phyloP scores from a whole-genome alignment of 2,888 invertebrate species.

The Rhagophthalmus giganteus region DNA sequence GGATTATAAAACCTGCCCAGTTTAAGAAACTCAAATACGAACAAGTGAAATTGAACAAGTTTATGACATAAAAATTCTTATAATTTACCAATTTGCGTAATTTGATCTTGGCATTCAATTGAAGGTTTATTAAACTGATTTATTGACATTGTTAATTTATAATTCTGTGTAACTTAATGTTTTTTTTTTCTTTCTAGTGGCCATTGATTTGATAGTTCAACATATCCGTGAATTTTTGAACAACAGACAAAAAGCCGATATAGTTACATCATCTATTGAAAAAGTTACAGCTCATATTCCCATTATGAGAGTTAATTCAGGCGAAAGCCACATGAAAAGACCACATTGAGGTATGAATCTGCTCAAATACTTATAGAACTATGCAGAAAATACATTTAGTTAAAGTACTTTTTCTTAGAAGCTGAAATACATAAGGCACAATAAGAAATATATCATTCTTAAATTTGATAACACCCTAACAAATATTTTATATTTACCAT shows the following conservation, averaged over 20 bases:
- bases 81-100: no score
- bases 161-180: no score
- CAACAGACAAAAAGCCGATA: constrained; percentile 55
- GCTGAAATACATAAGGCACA: constrained; percentile 10
- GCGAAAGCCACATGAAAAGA: constrained; percentile 43
- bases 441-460: background rate
- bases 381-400: background rate
- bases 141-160: no score
- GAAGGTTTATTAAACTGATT: no score
- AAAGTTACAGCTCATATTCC: constrained; percentile 37
- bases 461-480: no score
- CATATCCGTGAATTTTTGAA: constrained; percentile 91
- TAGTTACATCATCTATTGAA: constrained; percentile 20
- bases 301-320: constrained; percentile 39
- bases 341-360: constrained; percentile 39
- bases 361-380: constrained; percentile 1
- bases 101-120: no score
- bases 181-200: constrained; percentile 77
- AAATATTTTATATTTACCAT: background rate
- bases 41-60: no score
- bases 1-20: no score
- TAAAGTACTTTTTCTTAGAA: constrained; percentile 6
- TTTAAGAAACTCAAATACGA: no score
- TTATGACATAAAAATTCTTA: no score
- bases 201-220: constrained; percentile 95